Percentiles rank a stretch among this genome's conserved stretches.
These are phyloP conservation scores for Remorina albescens DNA, from an alignment of 2,797 vertebrate genomes.

Conservation along the genomic window DNA sequence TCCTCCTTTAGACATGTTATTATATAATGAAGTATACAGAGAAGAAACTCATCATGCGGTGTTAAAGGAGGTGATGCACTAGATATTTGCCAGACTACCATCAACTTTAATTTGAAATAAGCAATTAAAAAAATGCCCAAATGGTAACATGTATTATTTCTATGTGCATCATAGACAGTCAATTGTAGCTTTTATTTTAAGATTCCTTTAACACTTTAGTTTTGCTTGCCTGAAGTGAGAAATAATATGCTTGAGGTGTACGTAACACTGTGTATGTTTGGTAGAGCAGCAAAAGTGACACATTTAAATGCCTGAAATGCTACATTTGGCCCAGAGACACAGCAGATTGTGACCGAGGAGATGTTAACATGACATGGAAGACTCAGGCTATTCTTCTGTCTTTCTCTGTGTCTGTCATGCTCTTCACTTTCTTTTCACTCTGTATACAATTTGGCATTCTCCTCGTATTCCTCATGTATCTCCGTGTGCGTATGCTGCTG, in stretches of 20 bases:
- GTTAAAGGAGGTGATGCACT: slow-evolving; percentile 34
- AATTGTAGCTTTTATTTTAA: neutral
- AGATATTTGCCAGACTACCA: slow-evolving; percentile 21
- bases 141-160: slow-evolving; percentile 1
- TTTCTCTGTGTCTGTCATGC: neutral
- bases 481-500: slow-evolving; percentile 23
- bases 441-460: slow-evolving; percentile 5
- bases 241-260: neutral
- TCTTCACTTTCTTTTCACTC: slow-evolving; percentile 8
- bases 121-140: slow-evolving; percentile 6
- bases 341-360: slow-evolving; percentile 17
- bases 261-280: neutral
- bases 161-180: neutral
- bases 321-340: neutral
- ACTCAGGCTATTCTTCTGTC: slow-evolving; percentile 4
- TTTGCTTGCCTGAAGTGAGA: too few relatives aligned
- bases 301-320: neutral
- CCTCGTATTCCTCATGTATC: slow-evolving; percentile 5
- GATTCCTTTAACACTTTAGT: neutral
- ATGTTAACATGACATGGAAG: slow-evolving; percentile 11
- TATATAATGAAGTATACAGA: slow-evolving; percentile 47
- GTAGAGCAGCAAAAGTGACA: neutral
- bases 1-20: slow-evolving; percentile 40
- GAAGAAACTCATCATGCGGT: slow-evolving; percentile 35
- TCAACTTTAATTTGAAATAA: slow-evolving; percentile 24